Percentiles rank a stretch among this genome's conserved stretches.
phyloP scores from a whole-genome alignment of 2,888 invertebrate genomes.

The Cantharis nigra region DNA sequence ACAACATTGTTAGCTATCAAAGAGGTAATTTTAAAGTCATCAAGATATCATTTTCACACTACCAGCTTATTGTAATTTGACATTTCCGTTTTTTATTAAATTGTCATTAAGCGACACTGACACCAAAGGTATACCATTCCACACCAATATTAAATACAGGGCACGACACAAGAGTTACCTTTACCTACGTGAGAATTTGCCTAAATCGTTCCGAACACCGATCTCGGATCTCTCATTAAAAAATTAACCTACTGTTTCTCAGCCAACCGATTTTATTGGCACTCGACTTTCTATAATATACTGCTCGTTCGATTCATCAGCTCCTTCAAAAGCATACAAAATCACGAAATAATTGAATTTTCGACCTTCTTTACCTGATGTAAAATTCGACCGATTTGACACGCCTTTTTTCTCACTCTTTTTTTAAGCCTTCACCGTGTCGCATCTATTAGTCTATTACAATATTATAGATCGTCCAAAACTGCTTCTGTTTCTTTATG shows the following conservation, averaged over 20 bases:
- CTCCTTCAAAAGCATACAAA: slow-evolving; percentile 17
- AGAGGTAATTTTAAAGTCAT: slow-evolving; percentile 54
- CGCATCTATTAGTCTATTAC: slow-evolving; percentile 27
- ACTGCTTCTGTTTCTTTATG: slow-evolving; percentile 15
- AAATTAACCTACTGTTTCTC: neutral
- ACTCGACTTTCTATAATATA: neutral
- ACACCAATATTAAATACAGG: neutral
- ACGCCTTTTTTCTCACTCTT: slow-evolving; percentile 14
- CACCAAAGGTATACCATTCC: slow-evolving; percentile 9
- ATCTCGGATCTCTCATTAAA: neutral
- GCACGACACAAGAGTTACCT: neutral
- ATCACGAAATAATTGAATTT: slow-evolving; percentile 31
- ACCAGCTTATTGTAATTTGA: slow-evolving; percentile 53
- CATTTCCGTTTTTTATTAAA: slow-evolving; percentile 56
- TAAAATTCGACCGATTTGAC: slow-evolving; percentile 30
- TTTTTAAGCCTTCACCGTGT: slow-evolving; percentile 6
- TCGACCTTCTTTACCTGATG: slow-evolving; percentile 28
- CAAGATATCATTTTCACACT: slow-evolving; percentile 55
- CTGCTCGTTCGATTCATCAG: neutral
- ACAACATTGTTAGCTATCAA: slow-evolving; percentile 29
- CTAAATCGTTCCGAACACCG: neutral
- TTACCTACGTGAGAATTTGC: slow-evolving; percentile 1
- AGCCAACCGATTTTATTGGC: neutral
- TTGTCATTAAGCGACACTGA: slow-evolving; percentile 45
- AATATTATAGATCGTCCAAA: slow-evolving; percentile 24